Conservation (phyloP, 2,113 vertebrate species). For the Polyodon spathula region DNA sequence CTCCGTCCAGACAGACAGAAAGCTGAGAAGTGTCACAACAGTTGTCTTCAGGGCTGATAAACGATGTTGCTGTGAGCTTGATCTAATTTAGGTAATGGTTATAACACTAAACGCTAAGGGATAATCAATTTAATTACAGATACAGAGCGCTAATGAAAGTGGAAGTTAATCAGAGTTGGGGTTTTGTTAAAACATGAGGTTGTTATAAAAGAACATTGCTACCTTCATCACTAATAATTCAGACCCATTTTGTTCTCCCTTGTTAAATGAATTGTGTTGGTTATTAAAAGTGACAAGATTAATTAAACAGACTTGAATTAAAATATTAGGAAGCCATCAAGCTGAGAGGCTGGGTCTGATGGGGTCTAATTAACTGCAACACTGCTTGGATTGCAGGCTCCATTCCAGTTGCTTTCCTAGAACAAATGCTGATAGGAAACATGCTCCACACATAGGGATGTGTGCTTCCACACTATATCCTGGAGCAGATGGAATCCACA, state of each 20-base stretch:
- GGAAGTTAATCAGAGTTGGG: conserved; percentile 34
- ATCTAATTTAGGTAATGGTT: conserved; percentile 15
- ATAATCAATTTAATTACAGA: conserved; percentile 19
- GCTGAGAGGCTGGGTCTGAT: conserved; percentile 39
- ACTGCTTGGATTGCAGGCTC: conserved; percentile 38
- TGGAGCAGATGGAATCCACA: not conserved
- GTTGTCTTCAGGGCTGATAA: not conserved
- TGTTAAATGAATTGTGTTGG: conserved; percentile 54
- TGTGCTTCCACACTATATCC: not conserved
- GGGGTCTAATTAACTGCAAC: conserved; percentile 36
- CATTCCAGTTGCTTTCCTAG: conserved; percentile 31
- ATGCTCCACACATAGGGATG: not conserved
- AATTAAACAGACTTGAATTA: conserved; percentile 54
- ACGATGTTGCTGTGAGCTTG: not conserved
- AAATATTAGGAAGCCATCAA: conserved; percentile 31
- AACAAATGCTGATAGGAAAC: conserved; percentile 14
- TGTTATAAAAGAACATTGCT: conserved; percentile 35
- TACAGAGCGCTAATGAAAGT: conserved; percentile 19
- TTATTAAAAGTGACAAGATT: conserved; percentile 62
- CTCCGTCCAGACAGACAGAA: no score
- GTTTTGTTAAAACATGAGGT: conserved; percentile 23
- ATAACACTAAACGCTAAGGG: conserved; percentile 15
- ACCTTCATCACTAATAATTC: conserved; percentile 38
- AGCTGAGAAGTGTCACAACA: not conserved
- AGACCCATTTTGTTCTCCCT: conserved; percentile 39